Evolutionary conservation across 37 sponge, comb jelly and placozoan genomes (phyloP), one percentile per base, ranked within the genome.

Genomic region (Oopsacas minuta): DNA sequence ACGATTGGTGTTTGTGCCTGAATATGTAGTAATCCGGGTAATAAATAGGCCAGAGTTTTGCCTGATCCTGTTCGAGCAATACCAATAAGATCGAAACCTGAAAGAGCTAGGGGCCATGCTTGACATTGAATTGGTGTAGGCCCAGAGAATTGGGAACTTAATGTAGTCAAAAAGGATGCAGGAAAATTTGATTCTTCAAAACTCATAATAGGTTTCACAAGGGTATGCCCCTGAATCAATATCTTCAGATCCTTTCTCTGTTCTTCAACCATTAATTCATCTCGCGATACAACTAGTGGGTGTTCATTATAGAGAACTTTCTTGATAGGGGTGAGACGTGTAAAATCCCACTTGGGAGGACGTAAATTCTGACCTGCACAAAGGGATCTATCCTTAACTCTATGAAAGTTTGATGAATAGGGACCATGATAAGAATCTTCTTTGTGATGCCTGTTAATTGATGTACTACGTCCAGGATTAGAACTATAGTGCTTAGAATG

Each of bases 51-150:
- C 37, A 97, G 86, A 0, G 99, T 97, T 52, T 97, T 97, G n/a
- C 99, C 99, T 22, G 99, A 97, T 0, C 99, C 99, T 83, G 99
- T 97, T 61, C 93, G 90, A 3, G 99, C 99, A 82, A 97, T 93
- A 17, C 99, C 99, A 0, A 97, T 92, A 83, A 97, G 85, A 83
- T 97, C 95, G 51, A 89, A 46, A 5, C 99, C 99, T 83, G 90
- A 86, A 51, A 97, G 85, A 17, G 95, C 99, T 83, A 97, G 83
- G 7, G 99, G 95, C 99, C 99, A 97, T 39, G 93, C 92, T 88
- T 97, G 90, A 0, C 22, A 61, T n/a, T 61, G 75, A 61, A 61
- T 61, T 7, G 75, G 75, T 25, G 75, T 61, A 3, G 75, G 75
- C 5, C 28, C 20, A 25, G 75, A n/a, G 28, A 61, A 61, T 25